Conservation (phyloP, 1,140 invertebrate genomes). For the Sesamia nonagrioides region DNA sequence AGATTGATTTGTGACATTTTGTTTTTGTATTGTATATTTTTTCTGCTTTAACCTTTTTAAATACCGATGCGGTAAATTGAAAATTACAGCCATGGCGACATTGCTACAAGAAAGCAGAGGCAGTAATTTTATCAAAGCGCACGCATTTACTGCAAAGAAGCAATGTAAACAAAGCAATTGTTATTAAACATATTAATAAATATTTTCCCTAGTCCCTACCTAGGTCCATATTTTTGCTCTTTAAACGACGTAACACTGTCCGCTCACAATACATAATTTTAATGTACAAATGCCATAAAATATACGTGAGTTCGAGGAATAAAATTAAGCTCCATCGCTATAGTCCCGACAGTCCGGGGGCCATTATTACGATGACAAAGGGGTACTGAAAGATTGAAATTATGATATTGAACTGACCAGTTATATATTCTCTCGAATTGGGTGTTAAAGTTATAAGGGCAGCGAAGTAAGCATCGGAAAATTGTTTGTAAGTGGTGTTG, state of each 20-base stretch:
- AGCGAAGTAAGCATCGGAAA: background rate
- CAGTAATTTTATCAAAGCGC: too few relatives aligned
- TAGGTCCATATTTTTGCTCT: background rate
- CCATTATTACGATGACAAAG: constrained; percentile 29
- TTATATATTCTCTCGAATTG: background rate
- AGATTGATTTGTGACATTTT: too few relatives aligned
- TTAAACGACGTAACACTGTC: background rate
- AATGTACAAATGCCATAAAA: constrained; percentile 20
- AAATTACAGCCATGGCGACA: too few relatives aligned
- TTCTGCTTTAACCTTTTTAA: too few relatives aligned
- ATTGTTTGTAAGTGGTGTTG: background rate
- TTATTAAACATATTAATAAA: background rate
- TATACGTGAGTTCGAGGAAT: constrained; percentile 7
- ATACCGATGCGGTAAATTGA: too few relatives aligned
- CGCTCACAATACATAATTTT: constrained; percentile 13
- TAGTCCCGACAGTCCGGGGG: background rate
- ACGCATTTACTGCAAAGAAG: too few relatives aligned
- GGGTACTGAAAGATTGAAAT: constrained; percentile 29
- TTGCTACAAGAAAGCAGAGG: too few relatives aligned
- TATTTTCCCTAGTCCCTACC: background rate
- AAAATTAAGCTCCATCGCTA: constrained; percentile 31
- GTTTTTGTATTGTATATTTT: too few relatives aligned
- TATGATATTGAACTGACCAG: constrained; percentile 26
- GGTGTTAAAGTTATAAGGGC: constrained; percentile 16
- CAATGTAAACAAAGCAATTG: too few relatives aligned